Conservation (phyloP, 1,140 invertebrate species). For the Magallana gigas region DNA sequence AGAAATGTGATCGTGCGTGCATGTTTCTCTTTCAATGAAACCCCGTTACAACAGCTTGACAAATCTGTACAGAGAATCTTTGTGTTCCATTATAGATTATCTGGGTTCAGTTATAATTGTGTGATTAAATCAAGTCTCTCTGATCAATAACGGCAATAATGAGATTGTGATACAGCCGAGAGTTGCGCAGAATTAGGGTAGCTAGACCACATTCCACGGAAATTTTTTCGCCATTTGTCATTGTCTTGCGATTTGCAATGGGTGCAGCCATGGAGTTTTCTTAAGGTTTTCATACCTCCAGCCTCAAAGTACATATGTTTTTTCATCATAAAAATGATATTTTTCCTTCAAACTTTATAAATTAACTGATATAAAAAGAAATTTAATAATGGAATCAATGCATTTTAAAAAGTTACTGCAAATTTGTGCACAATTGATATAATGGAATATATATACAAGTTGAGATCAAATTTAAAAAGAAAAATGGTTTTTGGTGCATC, state of each 20-base stretch:
- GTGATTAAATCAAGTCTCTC: slow-evolving; percentile 27
- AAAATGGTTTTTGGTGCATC: too few relatives aligned
- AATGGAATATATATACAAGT: too few relatives aligned
- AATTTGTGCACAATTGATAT: too few relatives aligned
- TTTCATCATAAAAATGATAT: too few relatives aligned
- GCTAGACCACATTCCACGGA: background rate
- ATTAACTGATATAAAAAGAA: too few relatives aligned
- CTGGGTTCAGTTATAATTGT: slow-evolving; percentile 37
- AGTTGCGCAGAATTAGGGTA: background rate
- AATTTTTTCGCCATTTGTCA: slow-evolving; percentile 11
- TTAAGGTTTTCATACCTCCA: background rate
- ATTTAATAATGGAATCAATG: too few relatives aligned
- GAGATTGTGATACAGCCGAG: background rate
- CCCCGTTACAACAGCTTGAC: slow-evolving; percentile 19
- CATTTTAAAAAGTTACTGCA: too few relatives aligned
- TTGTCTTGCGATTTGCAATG: background rate
- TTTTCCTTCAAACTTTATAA: too few relatives aligned
- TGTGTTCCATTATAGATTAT: background rate
- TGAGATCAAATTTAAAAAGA: too few relatives aligned
- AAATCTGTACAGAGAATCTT: slow-evolving; percentile 17
- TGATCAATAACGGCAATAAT: slow-evolving; percentile 19
- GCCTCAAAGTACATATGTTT: too few relatives aligned
- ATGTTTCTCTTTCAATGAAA: background rate
- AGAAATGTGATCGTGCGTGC: background rate
- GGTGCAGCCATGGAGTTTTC: background rate